Evolutionary conservation across 2,113 vertebrate species (phyloP).

Genomic region (Otocyon megalotis): DNA sequence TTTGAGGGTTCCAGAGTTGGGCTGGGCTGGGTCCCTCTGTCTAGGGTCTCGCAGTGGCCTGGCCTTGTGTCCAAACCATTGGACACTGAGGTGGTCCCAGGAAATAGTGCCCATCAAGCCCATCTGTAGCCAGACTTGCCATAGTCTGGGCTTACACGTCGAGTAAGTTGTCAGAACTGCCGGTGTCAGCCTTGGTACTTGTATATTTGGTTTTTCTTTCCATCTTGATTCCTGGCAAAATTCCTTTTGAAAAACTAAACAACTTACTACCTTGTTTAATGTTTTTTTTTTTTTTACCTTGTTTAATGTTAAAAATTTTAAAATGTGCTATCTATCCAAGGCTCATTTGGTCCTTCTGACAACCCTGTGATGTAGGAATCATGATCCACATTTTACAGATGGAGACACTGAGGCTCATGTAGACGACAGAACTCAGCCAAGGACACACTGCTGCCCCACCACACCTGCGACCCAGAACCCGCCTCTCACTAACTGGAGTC

Average conservation of each 20-base stretch:
- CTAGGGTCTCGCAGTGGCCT: not conserved
- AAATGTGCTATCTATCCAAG: not conserved
- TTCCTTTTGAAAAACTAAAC: not conserved
- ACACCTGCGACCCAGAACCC: fast-evolving
- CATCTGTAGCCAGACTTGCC: not conserved
- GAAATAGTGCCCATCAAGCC: not conserved
- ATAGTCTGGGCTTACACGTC: not conserved
- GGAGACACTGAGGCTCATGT: not conserved
- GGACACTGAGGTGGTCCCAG: not conserved
- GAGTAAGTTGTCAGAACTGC: not conserved
- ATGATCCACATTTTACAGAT: not conserved
- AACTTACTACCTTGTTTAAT: not conserved
- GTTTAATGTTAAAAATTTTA: not conserved
- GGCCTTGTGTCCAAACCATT: not conserved
- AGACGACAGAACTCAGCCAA: not conserved
- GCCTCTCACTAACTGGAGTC: not conserved
- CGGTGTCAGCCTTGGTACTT: not conserved
- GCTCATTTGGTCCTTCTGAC: not conserved
- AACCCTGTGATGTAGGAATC: not conserved
- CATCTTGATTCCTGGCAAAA: conserved; percentile 18
- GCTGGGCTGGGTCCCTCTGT: not conserved
- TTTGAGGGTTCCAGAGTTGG: too few relatives aligned
- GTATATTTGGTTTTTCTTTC: not conserved
- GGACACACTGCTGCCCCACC: not conserved
- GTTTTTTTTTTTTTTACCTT: not conserved